Percentiles rank a stretch among this genome's conserved stretches.
phyloP scores from a whole-genome alignment of 2,113 vertebrate species.

The Hypanus sabinus region DNA sequence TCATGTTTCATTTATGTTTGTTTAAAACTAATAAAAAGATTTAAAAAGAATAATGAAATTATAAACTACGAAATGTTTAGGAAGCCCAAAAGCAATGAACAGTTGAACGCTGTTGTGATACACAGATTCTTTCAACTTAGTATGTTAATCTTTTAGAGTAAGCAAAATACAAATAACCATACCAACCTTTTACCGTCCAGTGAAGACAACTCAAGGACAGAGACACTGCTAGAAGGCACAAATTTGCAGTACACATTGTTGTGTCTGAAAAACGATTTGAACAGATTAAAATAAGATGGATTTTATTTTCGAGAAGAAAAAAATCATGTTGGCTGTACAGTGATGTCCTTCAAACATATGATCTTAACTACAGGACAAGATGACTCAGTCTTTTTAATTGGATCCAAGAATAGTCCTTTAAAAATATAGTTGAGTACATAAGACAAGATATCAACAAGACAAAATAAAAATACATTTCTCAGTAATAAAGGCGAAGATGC shows the following conservation, averaged over 20 bases:
- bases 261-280: neutral
- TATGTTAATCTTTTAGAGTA: neutral
- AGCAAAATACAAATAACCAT: neutral
- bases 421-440: neutral
- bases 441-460: neutral
- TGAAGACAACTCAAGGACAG: neutral
- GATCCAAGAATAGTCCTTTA: neutral
- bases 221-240: neutral
- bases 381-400: neutral
- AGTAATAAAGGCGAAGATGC: neutral
- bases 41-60: no score
- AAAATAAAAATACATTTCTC: neutral
- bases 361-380: neutral
- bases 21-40: no score
- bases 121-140: neutral
- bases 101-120: neutral
- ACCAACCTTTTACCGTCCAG: neutral
- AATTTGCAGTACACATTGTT: slow-evolving; percentile 31
- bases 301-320: no score
- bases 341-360: neutral
- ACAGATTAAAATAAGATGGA: neutral
- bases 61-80: neutral
- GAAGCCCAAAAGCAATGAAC: neutral
- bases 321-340: no score
- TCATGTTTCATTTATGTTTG: no score